Conservation (phyloP, 2,888 invertebrate species). For the Criorhina ranunculi region DNA sequence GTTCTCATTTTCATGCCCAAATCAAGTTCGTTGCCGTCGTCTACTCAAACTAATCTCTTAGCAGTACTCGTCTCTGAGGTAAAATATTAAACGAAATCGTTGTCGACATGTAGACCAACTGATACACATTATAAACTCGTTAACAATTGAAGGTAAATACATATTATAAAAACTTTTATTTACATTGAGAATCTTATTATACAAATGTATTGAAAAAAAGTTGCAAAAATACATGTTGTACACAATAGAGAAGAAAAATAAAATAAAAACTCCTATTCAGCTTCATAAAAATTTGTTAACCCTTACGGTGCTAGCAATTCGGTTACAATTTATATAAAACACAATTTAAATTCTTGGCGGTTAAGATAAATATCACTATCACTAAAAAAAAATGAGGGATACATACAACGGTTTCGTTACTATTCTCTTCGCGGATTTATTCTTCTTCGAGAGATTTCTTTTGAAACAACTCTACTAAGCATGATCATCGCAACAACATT, state of each 20-base stretch:
- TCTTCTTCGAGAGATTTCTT: slow-evolving; percentile 82
- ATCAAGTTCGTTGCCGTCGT: no score
- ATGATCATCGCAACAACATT: slow-evolving; percentile 91
- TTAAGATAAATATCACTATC: slow-evolving; percentile 64
- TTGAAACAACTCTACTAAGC: slow-evolving; percentile 86
- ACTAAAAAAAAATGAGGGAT: slow-evolving; percentile 31
- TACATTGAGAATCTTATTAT: slow-evolving; percentile 32
- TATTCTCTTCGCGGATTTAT: slow-evolving; percentile 66
- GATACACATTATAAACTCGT: no score
- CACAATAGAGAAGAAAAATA: slow-evolving; percentile 4
- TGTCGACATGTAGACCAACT: no score
- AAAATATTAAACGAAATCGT: no score
- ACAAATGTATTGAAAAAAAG: slow-evolving; percentile 15
- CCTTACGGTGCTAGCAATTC: slow-evolving; percentile 12
- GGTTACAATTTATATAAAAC: slow-evolving; percentile 32
- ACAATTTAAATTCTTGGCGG: slow-evolving; percentile 23
- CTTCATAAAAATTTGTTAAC: slow-evolving; percentile 28
- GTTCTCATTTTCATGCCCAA: no score
- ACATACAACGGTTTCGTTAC: background rate
- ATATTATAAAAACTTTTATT: slow-evolving; percentile 58
- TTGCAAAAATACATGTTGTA: slow-evolving; percentile 16
- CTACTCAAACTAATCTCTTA: no score
- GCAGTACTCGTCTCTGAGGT: no score
- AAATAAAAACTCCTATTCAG: slow-evolving; percentile 9
- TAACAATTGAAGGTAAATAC: background rate